A percentile compares a stretch with the other conserved stretches of the same genome.
Conservation (phyloP, 2,113 vertebrate genomes). For the Chauna torquata region DNA sequence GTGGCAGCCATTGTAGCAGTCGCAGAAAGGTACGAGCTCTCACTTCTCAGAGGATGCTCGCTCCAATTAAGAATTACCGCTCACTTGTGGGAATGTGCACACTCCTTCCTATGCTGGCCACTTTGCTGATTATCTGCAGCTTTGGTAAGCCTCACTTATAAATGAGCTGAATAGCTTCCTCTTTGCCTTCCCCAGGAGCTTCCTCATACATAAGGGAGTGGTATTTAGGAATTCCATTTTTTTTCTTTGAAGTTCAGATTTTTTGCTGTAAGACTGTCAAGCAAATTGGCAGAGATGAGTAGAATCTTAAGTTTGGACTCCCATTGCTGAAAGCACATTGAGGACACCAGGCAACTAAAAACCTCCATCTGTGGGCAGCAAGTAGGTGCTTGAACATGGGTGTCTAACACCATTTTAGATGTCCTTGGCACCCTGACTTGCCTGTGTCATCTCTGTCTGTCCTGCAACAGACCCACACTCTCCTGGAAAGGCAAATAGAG, state of each 20-base stretch:
- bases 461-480: not conserved
- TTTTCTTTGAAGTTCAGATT: not conserved
- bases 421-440: not conserved
- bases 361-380: not conserved
- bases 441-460: not conserved
- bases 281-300: not conserved
- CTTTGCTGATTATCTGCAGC: not conserved
- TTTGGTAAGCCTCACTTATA: not conserved
- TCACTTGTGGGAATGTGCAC: not conserved
- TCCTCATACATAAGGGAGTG: not conserved
- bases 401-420: not conserved
- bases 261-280: not conserved
- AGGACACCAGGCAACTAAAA: not conserved
- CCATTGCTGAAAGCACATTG: not conserved
- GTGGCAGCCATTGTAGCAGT: not conserved
- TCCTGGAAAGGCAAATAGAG: not conserved
- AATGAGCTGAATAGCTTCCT: not conserved
- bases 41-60: not conserved
- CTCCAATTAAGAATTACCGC: rapidly evolving
- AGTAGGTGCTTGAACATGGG: not conserved
- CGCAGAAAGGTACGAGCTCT: not conserved
- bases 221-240: not conserved
- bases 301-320: not conserved
- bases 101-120: not conserved
- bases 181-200: not conserved